Base-by-base conservation (phyloP, 2,113 vertebrate genomes). In the Onychostoma macrolepis region DNA sequence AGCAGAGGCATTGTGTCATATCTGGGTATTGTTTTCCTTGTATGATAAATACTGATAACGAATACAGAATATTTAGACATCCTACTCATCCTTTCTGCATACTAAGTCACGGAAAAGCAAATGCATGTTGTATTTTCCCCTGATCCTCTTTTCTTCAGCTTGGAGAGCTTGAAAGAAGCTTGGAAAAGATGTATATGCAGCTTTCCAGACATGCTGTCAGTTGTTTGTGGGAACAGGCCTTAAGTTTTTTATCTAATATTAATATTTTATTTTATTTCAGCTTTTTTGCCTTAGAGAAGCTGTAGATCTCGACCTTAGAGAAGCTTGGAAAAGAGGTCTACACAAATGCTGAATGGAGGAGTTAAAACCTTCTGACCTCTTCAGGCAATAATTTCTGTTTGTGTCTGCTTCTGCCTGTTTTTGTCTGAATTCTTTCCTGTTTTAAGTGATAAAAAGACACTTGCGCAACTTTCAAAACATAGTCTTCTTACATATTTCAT, bases 391-490 rank as follows among this genome's bases (percentile, higher is more conserved):
- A 13, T 28, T 45, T 81, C 8, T 43, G 36, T 76, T 79, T 36
- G 50, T 21, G 28, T 81, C 79, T 45, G 36, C 38, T 6, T 65
- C 28, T 81, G 36, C 36, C 26, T 80, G 78, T 61, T 80, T 81
- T 65, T 63, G 79, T 43, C 36, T 81, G 79, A 65, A 65, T 43
- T 65, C 38, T 45, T 43, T 63, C 43, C 15, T 81, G 58, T 63
- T 81, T 63, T 45, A 81, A 45, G 79, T 9, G 10, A 43, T 43
- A 43, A 63, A 78, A 58, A 81, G n/a, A 81, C 7, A 19, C 58
- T 81, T 65, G 38, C 15, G 38, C 58, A 81, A 43, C 56, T 11
- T n/a, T 65, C 58, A 17, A 81, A 65, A 41, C 58, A 81, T 21
- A 43, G 8, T 26, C 36, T n/a, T 17, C 24, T 24, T 81, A 81